phyloP scores from a whole-genome alignment of 2,888 invertebrate genomes.

The Aplocera efformata region DNA sequence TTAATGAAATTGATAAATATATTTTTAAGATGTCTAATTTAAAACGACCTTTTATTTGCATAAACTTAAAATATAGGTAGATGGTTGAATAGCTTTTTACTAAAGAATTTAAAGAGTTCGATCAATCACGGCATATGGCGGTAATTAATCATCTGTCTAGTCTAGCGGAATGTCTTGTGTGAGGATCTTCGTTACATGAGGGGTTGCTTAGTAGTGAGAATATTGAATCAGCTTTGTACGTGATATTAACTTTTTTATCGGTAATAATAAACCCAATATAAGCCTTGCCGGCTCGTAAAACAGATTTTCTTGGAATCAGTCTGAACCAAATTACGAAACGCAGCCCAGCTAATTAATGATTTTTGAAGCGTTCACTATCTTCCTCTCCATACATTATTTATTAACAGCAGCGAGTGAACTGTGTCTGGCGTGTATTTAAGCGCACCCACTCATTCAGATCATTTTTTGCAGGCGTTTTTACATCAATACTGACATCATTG shows the following conservation, averaged over 20 bases:
- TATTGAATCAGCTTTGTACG: no score
- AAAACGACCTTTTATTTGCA: conserved; percentile 48
- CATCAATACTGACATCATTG: conserved; percentile 67
- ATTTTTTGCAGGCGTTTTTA: conserved; percentile 68
- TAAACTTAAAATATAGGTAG: conserved; percentile 37
- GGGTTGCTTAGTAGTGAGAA: conserved; percentile 36
- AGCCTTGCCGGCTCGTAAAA: no score
- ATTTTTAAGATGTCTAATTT: conserved; percentile 58
- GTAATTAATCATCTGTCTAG: conserved; percentile 70
- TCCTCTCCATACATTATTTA: conserved; percentile 46
- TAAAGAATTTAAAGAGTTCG: conserved; percentile 46
- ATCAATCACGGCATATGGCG: conserved; percentile 60
- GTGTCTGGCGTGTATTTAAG: conserved; percentile 48
- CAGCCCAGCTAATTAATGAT: conserved; percentile 1
- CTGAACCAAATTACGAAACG: conserved; percentile 16
- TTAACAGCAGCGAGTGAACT: conserved; percentile 34
- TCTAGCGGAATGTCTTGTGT: conserved; percentile 38
- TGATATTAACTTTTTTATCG: no score
- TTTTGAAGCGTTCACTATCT: conserved; percentile 38
- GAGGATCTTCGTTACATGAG: conserved; percentile 36
- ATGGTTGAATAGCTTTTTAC: conserved; percentile 31
- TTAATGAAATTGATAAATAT: conserved; percentile 61
- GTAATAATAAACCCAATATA: no score
- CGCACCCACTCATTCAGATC: conserved; percentile 62
- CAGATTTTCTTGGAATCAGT: no score